Evolutionary conservation across 2,888 invertebrate genomes (phyloP).

Genomic region (Crioceris asparagi): DNA sequence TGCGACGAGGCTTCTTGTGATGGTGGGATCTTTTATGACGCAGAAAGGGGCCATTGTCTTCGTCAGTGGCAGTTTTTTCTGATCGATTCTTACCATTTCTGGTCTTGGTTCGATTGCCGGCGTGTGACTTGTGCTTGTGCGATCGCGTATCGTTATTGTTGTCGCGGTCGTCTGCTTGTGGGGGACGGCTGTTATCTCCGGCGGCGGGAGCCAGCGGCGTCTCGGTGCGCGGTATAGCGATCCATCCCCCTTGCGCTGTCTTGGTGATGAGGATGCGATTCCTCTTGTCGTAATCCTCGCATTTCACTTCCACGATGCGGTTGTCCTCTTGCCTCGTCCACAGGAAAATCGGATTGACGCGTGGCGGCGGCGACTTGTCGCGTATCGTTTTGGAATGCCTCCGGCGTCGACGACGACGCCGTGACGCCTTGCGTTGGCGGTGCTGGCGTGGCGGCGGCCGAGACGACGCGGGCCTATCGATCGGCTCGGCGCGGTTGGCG

Average conservation of each 20-base stretch:
- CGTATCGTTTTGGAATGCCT: slow-evolving; percentile 17
- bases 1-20: slow-evolving; percentile 29
- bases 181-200: slow-evolving; percentile 39
- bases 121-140: slow-evolving; percentile 23
- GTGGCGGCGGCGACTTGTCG: slow-evolving; percentile 36
- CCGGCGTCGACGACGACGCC: slow-evolving; percentile 11
- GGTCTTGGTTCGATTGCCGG: slow-evolving; percentile 25
- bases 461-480: slow-evolving; percentile 11
- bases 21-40: slow-evolving; percentile 21
- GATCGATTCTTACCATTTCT: slow-evolving; percentile 11
- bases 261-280: slow-evolving; percentile 76
- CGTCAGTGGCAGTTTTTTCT: too few relatives aligned
- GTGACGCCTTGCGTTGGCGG: slow-evolving; percentile 16
- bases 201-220: slow-evolving; percentile 41
- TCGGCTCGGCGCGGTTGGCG: slow-evolving; percentile 30
- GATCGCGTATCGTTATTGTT: slow-evolving; percentile 32
- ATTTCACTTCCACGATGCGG: slow-evolving; percentile 71
- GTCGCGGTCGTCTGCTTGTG: slow-evolving; percentile 38
- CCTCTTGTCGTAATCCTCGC: slow-evolving; percentile 78
- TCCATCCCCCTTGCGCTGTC: slow-evolving; percentile 73
- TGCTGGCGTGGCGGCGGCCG: slow-evolving; percentile 9
- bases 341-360: slow-evolving; percentile 72
- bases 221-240: slow-evolving; percentile 70
- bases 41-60: too few relatives aligned
- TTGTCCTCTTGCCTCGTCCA: slow-evolving; percentile 76